Evolutionary conservation across 2,113 vertebrate species (phyloP).

Genomic region (Vulpes vulpes): DNA sequence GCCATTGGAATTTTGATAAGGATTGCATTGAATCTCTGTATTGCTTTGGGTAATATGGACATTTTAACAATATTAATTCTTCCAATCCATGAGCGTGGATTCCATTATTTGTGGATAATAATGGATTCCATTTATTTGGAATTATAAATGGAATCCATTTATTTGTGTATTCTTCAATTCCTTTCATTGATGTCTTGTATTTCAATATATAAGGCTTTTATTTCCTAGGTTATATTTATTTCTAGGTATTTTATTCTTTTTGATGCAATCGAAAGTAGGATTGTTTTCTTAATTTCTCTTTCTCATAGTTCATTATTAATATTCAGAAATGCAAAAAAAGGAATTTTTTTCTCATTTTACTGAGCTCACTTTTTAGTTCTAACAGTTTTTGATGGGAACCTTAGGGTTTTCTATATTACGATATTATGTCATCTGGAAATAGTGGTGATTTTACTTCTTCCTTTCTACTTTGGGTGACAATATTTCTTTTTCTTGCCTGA

Average conservation of each 20-base stretch:
- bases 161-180: neutral
- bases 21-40: neutral
- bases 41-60: neutral
- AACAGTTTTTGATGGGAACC: neutral
- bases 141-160: neutral
- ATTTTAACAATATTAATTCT: neutral
- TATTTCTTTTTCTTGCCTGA: neutral
- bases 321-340: neutral
- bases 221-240: neutral
- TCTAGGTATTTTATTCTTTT: neutral
- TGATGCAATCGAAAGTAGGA: neutral
- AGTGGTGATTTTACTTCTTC: neutral
- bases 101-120: too few relatives aligned
- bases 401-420: neutral
- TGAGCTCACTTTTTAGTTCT: neutral
- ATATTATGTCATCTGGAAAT: neutral
- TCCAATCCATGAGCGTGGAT: neutral
- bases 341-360: neutral
- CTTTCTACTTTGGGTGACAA: neutral
- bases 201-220: neutral
- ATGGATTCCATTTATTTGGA: too few relatives aligned
- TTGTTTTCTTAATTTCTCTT: neutral
- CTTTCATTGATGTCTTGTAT: neutral
- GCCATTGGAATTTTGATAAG: neutral
- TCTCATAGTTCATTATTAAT: neutral